phyloP scores from a whole-genome alignment of 2,888 invertebrate genomes.

The Noctua pronuba region DNA sequence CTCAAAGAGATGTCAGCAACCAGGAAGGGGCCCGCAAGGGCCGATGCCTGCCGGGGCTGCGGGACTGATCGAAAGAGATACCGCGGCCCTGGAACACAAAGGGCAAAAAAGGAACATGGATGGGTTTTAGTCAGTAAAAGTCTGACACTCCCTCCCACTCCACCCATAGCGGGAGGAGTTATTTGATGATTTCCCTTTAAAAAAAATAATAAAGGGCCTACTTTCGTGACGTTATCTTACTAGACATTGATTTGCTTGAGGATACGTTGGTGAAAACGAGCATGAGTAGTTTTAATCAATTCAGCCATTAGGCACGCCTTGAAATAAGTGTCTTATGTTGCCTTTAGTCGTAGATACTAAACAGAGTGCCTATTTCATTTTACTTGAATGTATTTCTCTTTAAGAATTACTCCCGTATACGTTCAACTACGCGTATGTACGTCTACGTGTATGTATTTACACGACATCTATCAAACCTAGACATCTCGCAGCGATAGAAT shows the following conservation, averaged over 20 bases:
- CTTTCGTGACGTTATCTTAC: not conserved
- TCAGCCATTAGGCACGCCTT: not conserved
- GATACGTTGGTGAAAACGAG: not conserved
- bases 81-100: too few relatives aligned
- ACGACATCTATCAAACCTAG: slow-evolving; percentile 46
- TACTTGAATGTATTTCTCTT: not conserved
- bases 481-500: slow-evolving; percentile 30
- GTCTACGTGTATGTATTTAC: slow-evolving; percentile 14
- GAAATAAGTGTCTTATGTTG: not conserved
- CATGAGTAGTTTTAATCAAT: slow-evolving; percentile 5
- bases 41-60: too few relatives aligned
- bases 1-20: too few relatives aligned
- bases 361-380: not conserved
- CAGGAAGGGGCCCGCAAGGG: too few relatives aligned
- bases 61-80: too few relatives aligned
- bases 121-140: too few relatives aligned
- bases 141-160: too few relatives aligned
- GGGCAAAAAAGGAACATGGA: too few relatives aligned
- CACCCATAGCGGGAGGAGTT: too few relatives aligned
- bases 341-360: not conserved
- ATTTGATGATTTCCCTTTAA: too few relatives aligned
- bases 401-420: not conserved
- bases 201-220: too few relatives aligned
- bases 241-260: not conserved
- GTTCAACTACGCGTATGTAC: not conserved